Conservation (phyloP, 2,888 invertebrate species). For the Girardia tigrina region DNA sequence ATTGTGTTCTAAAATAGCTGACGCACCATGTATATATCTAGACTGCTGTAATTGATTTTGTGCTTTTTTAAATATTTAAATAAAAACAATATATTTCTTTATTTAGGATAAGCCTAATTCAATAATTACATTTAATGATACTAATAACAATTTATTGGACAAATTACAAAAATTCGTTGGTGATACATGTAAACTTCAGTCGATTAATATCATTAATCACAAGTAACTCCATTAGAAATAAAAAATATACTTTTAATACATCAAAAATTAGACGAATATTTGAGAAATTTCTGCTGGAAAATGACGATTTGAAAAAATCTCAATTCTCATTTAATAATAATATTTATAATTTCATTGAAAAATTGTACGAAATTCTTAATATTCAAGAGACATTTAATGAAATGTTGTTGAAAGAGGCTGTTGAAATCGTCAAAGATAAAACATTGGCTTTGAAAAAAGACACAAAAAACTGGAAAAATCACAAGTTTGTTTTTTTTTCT, state of each 20-base stretch:
- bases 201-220: not conserved
- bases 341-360: not conserved
- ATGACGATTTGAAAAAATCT: not conserved
- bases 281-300: not conserved
- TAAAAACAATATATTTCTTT: too few relatives aligned
- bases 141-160: not conserved
- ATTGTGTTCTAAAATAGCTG: too few relatives aligned
- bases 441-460: not conserved
- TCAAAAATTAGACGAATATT: not conserved
- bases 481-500: not conserved
- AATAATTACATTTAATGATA: not conserved
- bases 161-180: constrained; percentile 1
- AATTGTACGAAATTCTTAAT: not conserved
- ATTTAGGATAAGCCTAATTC: constrained; percentile 9
- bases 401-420: not conserved
- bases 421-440: not conserved
- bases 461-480: constrained; percentile 12
- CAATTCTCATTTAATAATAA: not conserved
- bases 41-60: too few relatives aligned
- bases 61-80: too few relatives aligned
- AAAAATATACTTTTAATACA: not conserved
- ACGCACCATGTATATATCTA: too few relatives aligned
- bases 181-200: not conserved
- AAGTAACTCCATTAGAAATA: not conserved
- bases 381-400: not conserved